These are phyloP conservation scores for Asobara japonica DNA, from an alignment of 1,140 invertebrate species.

Conservation along the genomic window DNA sequence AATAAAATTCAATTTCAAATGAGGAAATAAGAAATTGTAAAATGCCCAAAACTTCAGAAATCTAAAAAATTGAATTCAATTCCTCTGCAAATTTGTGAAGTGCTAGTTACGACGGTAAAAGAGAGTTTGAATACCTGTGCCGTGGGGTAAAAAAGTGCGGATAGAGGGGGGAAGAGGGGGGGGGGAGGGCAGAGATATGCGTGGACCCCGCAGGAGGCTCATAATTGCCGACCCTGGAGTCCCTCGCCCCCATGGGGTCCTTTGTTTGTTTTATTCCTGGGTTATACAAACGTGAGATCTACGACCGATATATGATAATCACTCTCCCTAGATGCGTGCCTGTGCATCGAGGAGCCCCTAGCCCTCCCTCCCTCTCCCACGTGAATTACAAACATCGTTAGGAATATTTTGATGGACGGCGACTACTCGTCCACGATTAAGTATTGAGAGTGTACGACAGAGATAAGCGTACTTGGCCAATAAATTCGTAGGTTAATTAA, in stretches of 20 bases:
- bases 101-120: not conserved
- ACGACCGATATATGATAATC: conserved; percentile 67
- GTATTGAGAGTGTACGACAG: not conserved
- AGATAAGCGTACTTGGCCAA: not conserved
- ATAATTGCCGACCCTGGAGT: conserved; percentile 66
- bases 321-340: conserved; percentile 39
- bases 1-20: too few relatives aligned
- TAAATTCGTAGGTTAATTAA: not conserved
- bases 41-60: not conserved
- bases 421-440: not conserved
- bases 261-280: conserved; percentile 67
- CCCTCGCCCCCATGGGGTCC: conserved; percentile 62
- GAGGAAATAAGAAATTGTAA: not conserved
- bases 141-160: not conserved
- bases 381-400: conserved; percentile 19
- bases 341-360: conserved; percentile 20
- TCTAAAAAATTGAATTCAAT: not conserved
- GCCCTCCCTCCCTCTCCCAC: conserved; percentile 16
- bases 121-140: not conserved
- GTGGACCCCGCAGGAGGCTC: conserved; percentile 61
- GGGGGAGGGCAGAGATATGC: conserved; percentile 47
- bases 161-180: conserved; percentile 19
- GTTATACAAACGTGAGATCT: conserved; percentile 67
- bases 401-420: not conserved
- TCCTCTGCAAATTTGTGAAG: not conserved